phyloP scores from a whole-genome alignment of 2,797 vertebrate genomes.

The Sciurus vulgaris region DNA sequence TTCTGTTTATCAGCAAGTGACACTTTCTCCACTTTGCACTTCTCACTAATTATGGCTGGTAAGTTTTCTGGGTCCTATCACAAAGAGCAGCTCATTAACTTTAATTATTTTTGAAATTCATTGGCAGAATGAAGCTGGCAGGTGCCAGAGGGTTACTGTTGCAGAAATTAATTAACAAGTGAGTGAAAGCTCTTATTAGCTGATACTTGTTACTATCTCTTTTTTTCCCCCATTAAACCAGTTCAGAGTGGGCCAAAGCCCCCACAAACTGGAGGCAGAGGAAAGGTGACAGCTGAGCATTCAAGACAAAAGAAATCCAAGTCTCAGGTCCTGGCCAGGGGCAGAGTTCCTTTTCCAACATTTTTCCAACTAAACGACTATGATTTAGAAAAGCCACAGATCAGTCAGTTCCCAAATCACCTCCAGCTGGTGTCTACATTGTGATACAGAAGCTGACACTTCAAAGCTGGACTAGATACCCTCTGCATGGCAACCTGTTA shows the following conservation, averaged over 20 bases:
- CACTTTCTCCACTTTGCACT: constrained; percentile 79
- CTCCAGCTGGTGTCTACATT: constrained; percentile 23
- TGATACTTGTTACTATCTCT: constrained; percentile 52
- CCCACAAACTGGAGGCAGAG: not conserved
- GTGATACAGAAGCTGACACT: not conserved
- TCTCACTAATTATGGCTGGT: constrained; percentile 86
- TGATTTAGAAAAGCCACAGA: not conserved
- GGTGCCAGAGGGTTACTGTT: constrained; percentile 79
- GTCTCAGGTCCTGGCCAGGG: not conserved
- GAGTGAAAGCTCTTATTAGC: constrained; percentile 69
- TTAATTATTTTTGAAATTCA: constrained; percentile 87
- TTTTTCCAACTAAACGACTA: not conserved
- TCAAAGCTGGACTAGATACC: constrained; percentile 36
- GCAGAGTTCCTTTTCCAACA: not conserved
- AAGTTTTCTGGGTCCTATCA: constrained; percentile 84
- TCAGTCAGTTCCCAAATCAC: not conserved
- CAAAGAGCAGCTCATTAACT: constrained; percentile 86
- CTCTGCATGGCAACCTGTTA: constrained; percentile 1
- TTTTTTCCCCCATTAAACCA: constrained; percentile 32
- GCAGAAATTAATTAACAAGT: constrained; percentile 81
- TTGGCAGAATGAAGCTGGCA: constrained; percentile 82
- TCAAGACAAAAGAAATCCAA: constrained; percentile 8
- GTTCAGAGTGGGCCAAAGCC: not conserved
- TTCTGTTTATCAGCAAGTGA: constrained; percentile 83
- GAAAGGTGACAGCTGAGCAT: not conserved